Percentiles rank a stretch among this genome's conserved stretches.
Evolutionary conservation across 2,797 vertebrate genomes (phyloP).

Genomic region (Neomorphus geoffroyi): DNA sequence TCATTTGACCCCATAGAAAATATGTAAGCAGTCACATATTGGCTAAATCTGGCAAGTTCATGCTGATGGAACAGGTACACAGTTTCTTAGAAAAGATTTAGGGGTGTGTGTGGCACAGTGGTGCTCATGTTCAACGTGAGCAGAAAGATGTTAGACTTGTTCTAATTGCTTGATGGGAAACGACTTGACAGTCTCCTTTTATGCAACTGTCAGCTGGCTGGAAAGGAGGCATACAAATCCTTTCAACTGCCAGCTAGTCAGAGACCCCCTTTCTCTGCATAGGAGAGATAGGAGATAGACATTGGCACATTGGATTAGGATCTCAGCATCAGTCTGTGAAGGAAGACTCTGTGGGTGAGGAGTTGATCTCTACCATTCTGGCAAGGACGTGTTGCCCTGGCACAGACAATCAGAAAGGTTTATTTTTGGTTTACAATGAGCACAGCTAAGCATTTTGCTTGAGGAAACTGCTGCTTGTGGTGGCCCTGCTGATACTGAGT

Average conservation of each 20-base stretch:
- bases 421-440: not conserved
- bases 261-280: not conserved
- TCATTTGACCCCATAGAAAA: not conserved
- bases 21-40: not conserved
- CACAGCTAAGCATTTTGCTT: not conserved
- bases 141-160: not conserved
- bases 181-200: not conserved
- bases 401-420: not conserved
- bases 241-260: not conserved
- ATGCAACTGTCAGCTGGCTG: not conserved
- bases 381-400: not conserved
- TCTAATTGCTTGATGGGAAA: not conserved
- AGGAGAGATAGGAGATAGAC: not conserved
- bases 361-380: not conserved
- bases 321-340: not conserved
- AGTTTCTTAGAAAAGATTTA: not conserved
- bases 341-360: not conserved
- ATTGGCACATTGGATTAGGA: not conserved
- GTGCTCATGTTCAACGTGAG: not conserved
- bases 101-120: not conserved
- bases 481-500: not conserved
- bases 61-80: not conserved
- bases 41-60: not conserved
- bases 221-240: not conserved
- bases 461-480: not conserved